Conservation (phyloP, 2,113 vertebrate genomes). For the Tetrax tetrax region DNA sequence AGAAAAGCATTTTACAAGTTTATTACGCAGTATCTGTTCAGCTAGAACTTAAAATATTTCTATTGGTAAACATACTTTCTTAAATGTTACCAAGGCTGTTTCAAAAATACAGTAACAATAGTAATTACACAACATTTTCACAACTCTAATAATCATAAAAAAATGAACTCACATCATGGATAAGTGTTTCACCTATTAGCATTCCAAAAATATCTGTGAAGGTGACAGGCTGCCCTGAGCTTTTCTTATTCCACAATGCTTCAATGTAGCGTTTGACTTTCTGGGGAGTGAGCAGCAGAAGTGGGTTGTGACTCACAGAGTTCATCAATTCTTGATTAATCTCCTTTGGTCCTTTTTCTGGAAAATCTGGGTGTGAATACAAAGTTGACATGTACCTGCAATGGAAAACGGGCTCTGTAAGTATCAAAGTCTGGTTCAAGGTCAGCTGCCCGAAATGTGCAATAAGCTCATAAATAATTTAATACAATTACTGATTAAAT, state of each 20-base stretch:
- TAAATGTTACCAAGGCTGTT: neutral
- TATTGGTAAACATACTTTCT: neutral
- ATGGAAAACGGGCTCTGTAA: neutral
- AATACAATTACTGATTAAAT: neutral
- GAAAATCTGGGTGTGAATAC: conserved; percentile 94
- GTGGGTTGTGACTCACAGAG: conserved; percentile 90
- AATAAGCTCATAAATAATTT: neutral
- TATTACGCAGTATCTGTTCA: neutral
- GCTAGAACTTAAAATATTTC: neutral
- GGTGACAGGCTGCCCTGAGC: conserved; percentile 95
- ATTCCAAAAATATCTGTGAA: conserved; percentile 98
- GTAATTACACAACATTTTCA: rapidly evolving
- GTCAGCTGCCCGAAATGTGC: neutral
- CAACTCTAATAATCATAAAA: neutral
- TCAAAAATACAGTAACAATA: neutral
- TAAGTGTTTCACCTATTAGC: conserved; percentile 96
- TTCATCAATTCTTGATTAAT: conserved; percentile 94
- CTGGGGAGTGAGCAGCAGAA: conserved; percentile 90
- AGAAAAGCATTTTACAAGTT: neutral
- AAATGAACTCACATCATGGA: conserved; percentile 84
- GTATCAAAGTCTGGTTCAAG: neutral
- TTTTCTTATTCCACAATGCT: conserved; percentile 94
- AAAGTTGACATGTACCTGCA: conserved; percentile 94
- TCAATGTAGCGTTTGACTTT: conserved; percentile 94
- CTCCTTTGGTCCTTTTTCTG: conserved; percentile 87